Evolutionary conservation across 2,113 vertebrate species (phyloP).

Genomic region (Pyrgilauda ruficollis): DNA sequence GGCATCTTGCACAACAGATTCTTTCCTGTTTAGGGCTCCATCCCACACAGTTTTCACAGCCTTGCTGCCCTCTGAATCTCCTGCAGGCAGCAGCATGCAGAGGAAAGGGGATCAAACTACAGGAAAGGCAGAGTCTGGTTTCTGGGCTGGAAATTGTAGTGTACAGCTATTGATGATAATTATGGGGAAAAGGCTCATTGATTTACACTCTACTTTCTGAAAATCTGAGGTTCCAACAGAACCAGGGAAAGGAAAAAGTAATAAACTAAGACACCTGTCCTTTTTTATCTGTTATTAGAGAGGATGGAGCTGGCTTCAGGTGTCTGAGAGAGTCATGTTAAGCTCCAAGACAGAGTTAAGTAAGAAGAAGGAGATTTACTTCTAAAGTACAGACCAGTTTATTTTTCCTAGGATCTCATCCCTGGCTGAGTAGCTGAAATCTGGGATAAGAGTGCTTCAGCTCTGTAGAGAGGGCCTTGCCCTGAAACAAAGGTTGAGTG

Average conservation of each 20-base stretch:
- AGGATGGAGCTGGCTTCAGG: not conserved
- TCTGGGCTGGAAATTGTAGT: not conserved
- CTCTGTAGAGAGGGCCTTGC: not conserved
- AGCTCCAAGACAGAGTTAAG: not conserved
- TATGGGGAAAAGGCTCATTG: not conserved
- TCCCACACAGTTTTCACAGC: conserved; percentile 15
- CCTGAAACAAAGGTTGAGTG: not conserved
- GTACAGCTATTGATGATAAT: not conserved
- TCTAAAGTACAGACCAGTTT: not conserved
- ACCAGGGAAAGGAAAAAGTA: not conserved
- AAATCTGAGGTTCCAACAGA: not conserved
- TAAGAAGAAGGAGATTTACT: not conserved
- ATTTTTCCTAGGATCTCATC: not conserved
- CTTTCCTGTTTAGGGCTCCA: conserved; percentile 49
- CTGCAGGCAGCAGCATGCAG: not conserved
- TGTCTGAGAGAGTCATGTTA: not conserved
- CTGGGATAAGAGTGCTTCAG: not conserved
- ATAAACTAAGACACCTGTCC: not conserved
- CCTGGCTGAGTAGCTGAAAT: not conserved
- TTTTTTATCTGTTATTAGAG: not conserved
- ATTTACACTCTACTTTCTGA: not conserved
- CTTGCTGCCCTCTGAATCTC: conserved; percentile 2
- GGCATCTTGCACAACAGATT: conserved; percentile 36
- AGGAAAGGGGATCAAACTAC: not conserved
- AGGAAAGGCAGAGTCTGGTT: not conserved